Evolutionary conservation across 2,888 invertebrate genomes (phyloP), one percentile per base, ranked within the genome.

Genomic region (Vanessa cardui): DNA sequence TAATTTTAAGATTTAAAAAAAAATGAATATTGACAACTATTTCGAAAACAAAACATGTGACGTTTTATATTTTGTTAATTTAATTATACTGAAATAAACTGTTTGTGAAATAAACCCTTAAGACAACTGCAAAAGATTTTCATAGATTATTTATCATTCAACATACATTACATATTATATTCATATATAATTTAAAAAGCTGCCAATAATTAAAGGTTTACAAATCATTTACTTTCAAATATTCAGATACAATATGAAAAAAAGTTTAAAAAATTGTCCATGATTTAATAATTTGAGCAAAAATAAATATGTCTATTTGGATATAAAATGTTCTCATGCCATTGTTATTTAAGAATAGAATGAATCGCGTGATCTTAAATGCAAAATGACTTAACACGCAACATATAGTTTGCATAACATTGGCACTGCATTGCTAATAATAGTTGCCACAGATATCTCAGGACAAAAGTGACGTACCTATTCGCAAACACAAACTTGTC

Each of bases 181-280:
- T 54, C 59, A 47, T 59, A 39, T 50, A 60, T 68, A 59, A 68
- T 50, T 58, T 66, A 62, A 18, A 46, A 63, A 64, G 64, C 68
- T 68, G 68, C 68, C 26, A 39, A 18, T n/a, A 56, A 56, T 26
- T 15, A 33, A 15, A 39, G 18, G 16, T 39, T 18, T 31, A 33
- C 8, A 56, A 54, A 54, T 15, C 33, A n/a, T 18, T 8, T n/a
- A n/a, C n/a, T n/a, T 33, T 16, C 5, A 18, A 56, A 56, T 56
- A 50, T 12, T 20, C 26, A 6, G 16, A 31, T 26, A 54, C 31
- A 54, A 54, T 31, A 54, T 54, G 49, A 20, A 54, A 31, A 31
- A n/a, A 54, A 6, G 2, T 39, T 15, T 52, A 15, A 54, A n/a
- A 52, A 7, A 54, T 31, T 16, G 52, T 54, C n/a, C 26, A 54